phyloP scores from a whole-genome alignment of 2,888 invertebrate species.

The Aricia artaxerxes region DNA sequence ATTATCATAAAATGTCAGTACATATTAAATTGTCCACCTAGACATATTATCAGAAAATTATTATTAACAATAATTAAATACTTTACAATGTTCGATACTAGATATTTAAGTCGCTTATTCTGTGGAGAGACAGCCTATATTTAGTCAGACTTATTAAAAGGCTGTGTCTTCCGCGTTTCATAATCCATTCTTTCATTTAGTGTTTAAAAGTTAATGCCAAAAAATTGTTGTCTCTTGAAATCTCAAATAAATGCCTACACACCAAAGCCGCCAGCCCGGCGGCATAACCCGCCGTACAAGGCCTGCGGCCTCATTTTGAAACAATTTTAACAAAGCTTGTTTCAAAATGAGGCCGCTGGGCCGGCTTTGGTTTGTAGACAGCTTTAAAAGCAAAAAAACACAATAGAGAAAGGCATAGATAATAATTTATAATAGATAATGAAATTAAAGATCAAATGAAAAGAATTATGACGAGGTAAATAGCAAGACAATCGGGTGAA shows the following conservation, averaged over 20 bases:
- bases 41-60: background rate
- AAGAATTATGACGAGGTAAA: background rate
- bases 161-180: conserved; percentile 23
- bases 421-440: background rate
- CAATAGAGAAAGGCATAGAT: background rate
- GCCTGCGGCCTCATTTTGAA: too few species aligned
- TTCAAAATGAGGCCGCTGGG: too few species aligned
- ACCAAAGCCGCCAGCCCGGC: too few species aligned
- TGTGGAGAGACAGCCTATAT: conserved; percentile 22
- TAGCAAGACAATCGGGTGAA: background rate
- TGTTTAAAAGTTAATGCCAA: background rate
- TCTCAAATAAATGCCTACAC: too few species aligned
- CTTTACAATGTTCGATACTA: conserved; percentile 25
- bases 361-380: too few species aligned
- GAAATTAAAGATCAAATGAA: background rate
- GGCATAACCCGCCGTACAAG: too few species aligned
- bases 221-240: too few species aligned
- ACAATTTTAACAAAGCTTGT: too few species aligned
- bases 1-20: background rate
- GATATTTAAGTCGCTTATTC: conserved; percentile 22
- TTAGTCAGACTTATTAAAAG: conserved; percentile 29
- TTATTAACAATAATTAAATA: conserved; percentile 2
- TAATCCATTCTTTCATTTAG: conserved; percentile 21
- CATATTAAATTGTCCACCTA: background rate
- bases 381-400: too few species aligned